These are phyloP conservation scores for Nothoprocta perdicaria DNA, from an alignment of 2,113 vertebrate genomes.

Conservation along the genomic window DNA sequence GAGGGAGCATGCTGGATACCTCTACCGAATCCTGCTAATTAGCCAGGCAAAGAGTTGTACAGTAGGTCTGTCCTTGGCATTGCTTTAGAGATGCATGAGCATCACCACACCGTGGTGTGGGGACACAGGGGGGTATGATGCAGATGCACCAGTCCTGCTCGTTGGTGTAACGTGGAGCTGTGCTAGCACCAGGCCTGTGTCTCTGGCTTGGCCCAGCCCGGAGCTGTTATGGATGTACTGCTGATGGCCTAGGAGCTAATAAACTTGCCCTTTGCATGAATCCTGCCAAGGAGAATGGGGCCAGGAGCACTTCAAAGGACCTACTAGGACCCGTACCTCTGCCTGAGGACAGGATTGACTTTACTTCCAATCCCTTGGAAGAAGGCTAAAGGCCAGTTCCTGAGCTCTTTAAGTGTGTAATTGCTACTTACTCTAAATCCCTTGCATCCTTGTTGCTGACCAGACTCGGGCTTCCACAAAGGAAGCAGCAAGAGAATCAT, in stretches of 20 bases:
- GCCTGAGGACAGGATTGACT: not conserved
- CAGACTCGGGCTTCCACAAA: not conserved
- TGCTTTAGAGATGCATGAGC: not conserved
- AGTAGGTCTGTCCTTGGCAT: not conserved
- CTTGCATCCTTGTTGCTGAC: fast-evolving
- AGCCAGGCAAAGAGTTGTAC: not conserved
- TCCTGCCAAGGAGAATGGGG: not conserved
- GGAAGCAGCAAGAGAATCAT: not conserved
- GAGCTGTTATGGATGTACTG: not conserved
- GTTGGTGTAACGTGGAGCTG: not conserved
- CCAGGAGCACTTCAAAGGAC: not conserved
- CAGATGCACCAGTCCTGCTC: fast-evolving
- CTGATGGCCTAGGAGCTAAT: not conserved
- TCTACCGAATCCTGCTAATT: not conserved
- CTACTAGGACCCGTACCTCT: not conserved
- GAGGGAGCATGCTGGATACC: not conserved
- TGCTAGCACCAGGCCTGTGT: not conserved
- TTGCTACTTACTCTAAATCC: not conserved
- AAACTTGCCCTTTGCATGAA: not conserved
- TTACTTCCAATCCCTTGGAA: not conserved
- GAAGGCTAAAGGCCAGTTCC: not conserved
- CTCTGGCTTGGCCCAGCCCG: not conserved
- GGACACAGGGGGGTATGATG: not conserved
- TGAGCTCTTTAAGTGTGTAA: not conserved
- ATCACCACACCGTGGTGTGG: not conserved